Evolutionary conservation across 2,888 invertebrate species (phyloP).

Genomic region (Colostygia pectinataria): DNA sequence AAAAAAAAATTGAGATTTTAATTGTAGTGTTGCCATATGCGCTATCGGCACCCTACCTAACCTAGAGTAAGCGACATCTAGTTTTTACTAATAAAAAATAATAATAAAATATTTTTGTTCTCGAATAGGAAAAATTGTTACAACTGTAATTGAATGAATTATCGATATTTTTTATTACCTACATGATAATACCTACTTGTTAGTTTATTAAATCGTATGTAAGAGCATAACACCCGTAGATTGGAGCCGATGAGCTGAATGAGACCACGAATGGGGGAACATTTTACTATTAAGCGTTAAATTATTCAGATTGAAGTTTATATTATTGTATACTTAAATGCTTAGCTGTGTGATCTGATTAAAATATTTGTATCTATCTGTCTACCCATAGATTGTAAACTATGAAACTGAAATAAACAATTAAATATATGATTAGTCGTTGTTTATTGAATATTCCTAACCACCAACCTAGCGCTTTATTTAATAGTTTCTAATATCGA

Average conservation of each 20-base stretch:
- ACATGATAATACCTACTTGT: constrained; percentile 44
- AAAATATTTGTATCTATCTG: constrained; percentile 65
- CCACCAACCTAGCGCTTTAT: background rate
- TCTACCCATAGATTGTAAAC: constrained; percentile 80
- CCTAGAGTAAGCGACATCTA: constrained; percentile 69
- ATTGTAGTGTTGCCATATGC: constrained; percentile 62
- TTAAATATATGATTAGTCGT: constrained; percentile 71
- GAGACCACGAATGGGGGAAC: constrained; percentile 73
- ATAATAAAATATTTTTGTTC: constrained; percentile 76
- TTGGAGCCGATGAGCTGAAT: constrained; percentile 47
- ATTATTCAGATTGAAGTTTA: constrained; percentile 79
- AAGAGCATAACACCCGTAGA: constrained; percentile 66
- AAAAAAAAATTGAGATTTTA: constrained; percentile 56
- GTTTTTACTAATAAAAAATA: constrained; percentile 75
- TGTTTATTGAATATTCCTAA: constrained; percentile 49
- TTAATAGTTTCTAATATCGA: too few species aligned
- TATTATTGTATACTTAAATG: constrained; percentile 74
- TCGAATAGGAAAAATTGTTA: constrained; percentile 72
- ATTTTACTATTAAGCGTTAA: constrained; percentile 75
- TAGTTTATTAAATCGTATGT: constrained; percentile 61
- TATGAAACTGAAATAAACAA: constrained; percentile 78
- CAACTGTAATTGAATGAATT: constrained; percentile 73
- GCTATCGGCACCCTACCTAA: constrained; percentile 67
- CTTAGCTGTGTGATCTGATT: constrained; percentile 82
- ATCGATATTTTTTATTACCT: constrained; percentile 73